Conservation (phyloP, 2,797 vertebrate genomes). For the Gastrophryne carolinensis region DNA sequence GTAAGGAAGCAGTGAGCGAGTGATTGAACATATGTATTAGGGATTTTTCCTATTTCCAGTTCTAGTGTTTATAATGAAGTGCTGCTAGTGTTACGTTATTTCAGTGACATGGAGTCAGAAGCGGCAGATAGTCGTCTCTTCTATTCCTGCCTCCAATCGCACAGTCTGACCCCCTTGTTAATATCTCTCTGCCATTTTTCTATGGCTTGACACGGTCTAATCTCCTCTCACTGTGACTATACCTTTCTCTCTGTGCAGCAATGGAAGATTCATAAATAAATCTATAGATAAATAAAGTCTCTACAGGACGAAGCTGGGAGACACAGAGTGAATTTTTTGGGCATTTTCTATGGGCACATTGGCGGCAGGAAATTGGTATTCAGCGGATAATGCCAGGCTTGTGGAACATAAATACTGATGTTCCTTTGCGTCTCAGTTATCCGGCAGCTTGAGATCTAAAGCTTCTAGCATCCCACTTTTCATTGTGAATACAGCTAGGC, state of each 20-base stretch:
- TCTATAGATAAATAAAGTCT: too few relatives aligned
- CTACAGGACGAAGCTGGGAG: background rate
- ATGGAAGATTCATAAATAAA: constrained; percentile 9
- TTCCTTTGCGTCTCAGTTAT: constrained; percentile 17
- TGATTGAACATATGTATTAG: too few relatives aligned
- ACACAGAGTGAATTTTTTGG: background rate
- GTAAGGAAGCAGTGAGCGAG: too few relatives aligned
- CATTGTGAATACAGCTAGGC: constrained; percentile 47
- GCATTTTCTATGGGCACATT: constrained; percentile 7
- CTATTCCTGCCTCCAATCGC: background rate
- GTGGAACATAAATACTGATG: constrained; percentile 27
- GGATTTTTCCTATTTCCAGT: background rate
- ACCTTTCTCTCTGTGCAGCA: background rate
- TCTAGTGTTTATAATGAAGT: background rate
- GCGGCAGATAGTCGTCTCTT: background rate
- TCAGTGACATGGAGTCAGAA: background rate
- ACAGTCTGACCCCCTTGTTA: background rate
- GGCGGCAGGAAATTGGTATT: constrained; percentile 38
- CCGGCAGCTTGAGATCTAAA: constrained; percentile 18
- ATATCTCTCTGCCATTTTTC: background rate
- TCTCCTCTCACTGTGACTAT: background rate
- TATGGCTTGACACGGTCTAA: background rate
- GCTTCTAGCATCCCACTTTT: constrained; percentile 41
- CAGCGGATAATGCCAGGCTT: constrained; percentile 18
- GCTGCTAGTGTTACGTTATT: background rate